phyloP scores from a whole-genome alignment of 1,140 invertebrate species.

The Neodiprion fabricii region DNA sequence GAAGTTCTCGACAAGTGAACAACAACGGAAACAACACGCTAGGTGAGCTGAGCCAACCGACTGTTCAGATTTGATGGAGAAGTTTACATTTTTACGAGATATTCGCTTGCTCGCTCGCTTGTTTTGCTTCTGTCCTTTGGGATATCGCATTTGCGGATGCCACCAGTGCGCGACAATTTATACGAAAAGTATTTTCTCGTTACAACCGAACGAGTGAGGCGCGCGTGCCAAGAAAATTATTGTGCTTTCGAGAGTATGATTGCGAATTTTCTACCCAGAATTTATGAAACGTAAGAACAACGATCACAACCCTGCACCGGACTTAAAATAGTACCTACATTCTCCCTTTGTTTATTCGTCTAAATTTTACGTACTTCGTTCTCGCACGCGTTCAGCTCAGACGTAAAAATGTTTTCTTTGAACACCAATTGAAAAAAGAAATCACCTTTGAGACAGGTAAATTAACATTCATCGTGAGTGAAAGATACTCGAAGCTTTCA shows the following conservation, averaged over 20 bases:
- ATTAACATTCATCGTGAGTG: no score
- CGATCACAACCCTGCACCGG: no score
- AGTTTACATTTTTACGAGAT: constrained; percentile 51
- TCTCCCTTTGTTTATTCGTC: no score
- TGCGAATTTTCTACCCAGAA: neutral
- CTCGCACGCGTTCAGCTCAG: no score
- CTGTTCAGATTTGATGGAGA: constrained; percentile 23
- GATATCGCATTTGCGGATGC: constrained; percentile 10
- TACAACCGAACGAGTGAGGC: neutral
- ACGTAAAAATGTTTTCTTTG: no score
- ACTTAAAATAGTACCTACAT: no score
- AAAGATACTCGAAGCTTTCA: no score
- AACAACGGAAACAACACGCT: constrained; percentile 1
- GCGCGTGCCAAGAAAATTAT: constrained; percentile 4
- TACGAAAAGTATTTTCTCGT: constrained; percentile 45
- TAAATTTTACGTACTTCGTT: no score
- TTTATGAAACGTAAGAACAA: no score
- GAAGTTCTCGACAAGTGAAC: constrained; percentile 11
- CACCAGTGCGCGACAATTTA: constrained; percentile 44
- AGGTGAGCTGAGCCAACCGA: neutral
- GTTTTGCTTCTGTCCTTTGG: constrained; percentile 10
- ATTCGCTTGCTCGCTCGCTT: constrained; percentile 11
- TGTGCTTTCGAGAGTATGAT: constrained; percentile 4
- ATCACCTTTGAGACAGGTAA: no score
- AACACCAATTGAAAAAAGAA: no score